phyloP scores from a whole-genome alignment of 2,888 invertebrate species.

The Hydropsyche betteni region DNA sequence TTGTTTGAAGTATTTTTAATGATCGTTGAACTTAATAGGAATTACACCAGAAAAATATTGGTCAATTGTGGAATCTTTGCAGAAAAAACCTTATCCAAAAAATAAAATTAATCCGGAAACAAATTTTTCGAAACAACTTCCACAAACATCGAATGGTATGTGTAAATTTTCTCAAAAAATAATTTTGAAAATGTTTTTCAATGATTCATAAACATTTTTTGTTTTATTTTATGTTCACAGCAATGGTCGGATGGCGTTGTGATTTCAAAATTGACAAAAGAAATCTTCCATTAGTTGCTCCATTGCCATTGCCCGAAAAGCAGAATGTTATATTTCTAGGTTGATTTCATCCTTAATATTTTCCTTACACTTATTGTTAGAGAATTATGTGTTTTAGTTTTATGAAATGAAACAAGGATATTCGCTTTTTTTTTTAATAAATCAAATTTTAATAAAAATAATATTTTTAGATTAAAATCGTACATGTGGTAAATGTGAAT shows the following conservation, averaged over 20 bases:
- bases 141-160: slow-evolving; percentile 33
- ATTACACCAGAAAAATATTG: slow-evolving; percentile 25
- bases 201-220: neutral
- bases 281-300: slow-evolving; percentile 33
- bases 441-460: neutral
- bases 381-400: too few relatives aligned
- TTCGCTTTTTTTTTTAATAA: too few relatives aligned
- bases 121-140: neutral
- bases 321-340: slow-evolving; percentile 42
- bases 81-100: slow-evolving; percentile 20
- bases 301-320: slow-evolving; percentile 10
- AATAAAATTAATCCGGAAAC: neutral
- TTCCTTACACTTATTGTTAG: too few relatives aligned
- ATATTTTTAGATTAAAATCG: neutral
- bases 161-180: neutral
- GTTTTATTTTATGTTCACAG: slow-evolving; percentile 18
- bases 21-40: neutral
- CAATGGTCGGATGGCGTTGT: slow-evolving; percentile 47
- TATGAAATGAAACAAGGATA: too few relatives aligned
- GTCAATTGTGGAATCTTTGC: slow-evolving; percentile 1
- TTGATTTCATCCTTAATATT: neutral
- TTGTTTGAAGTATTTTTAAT: too few relatives aligned
- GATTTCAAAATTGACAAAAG: slow-evolving; percentile 42
- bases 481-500: neutral
- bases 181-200: slow-evolving; percentile 4